Base-by-base conservation (phyloP, 2,113 vertebrate species). In the Pelvicachromis taeniatus region DNA sequence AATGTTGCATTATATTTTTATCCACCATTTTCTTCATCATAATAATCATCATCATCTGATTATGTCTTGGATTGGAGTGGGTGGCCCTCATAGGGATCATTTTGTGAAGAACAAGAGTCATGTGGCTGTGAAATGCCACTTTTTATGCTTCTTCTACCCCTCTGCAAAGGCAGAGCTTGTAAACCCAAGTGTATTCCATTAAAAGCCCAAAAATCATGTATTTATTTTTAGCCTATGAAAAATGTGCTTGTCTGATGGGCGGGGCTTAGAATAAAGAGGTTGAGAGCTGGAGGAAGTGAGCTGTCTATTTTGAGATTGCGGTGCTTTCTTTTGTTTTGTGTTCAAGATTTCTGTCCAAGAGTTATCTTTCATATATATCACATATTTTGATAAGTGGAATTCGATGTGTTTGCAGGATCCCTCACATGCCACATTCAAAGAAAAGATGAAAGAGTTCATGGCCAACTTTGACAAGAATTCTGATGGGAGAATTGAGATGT, bases 391-490 rank as follows among this genome's bases (percentile, higher is more conserved):
- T 12, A 58, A 40, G 1, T 77, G 17, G 70, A 38, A 33, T 85
- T 40, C 63, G 7, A 21, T 87, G 52, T 87, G 56, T 2, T 55
- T 80, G 14, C 93, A 96, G 96, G 96, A 95, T 79, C 87, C 95
- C 19, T 85, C 94, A 54, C 90, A 94, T 3, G 88, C 87, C 65
- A 77, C 81, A 0, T 96, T 95, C 88, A 96, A 94, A 26, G 98
- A 98, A 83, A 98, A 98, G 95, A 96, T 99, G 97, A 98, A 96
- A 89, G 97, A 97, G 77, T 98, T 99, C 91, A 99, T 99, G 98
- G 94, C 95, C 88, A 99, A 96, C 84, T 97, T 99, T 0, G 98
- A 99, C 94, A 97, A 98, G 93, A 99, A 98, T 1, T 88, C 97
- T 0, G 98, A 99, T 0, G 97, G 97, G 10, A 98, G 95, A 88